Percentiles rank a stretch among this genome's conserved stretches.
Evolutionary conservation across 2,888 invertebrate genomes (phyloP).

Genomic region (Ophion ventricosus): DNA sequence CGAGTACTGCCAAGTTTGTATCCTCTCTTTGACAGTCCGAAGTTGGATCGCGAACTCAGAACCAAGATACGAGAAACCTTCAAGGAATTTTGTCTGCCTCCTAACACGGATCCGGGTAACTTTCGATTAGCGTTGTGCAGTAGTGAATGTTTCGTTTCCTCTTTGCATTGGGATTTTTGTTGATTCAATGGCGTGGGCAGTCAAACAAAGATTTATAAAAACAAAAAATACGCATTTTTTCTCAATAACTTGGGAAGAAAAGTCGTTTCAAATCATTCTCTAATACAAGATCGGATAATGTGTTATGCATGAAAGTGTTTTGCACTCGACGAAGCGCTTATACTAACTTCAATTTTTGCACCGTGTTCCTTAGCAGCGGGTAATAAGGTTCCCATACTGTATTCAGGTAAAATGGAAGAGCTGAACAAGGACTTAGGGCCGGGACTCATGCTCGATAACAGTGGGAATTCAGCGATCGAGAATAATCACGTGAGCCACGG

Average conservation of each 20-base stretch:
- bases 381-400: constrained; percentile 80
- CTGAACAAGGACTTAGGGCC: constrained; percentile 79
- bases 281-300: neutral
- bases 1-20: constrained; percentile 94
- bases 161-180: neutral
- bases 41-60: constrained; percentile 92
- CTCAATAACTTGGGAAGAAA: neutral
- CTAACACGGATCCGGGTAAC: constrained; percentile 85
- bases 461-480: constrained; percentile 77
- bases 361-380: constrained; percentile 77
- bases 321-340: constrained; percentile 71
- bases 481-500: constrained; percentile 84
- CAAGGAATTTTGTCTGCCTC: constrained; percentile 92
- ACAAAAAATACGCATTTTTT: constrained; percentile 11
- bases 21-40: constrained; percentile 94
- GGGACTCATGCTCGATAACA: constrained; percentile 77
- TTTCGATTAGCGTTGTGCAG: constrained; percentile 33
- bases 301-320: constrained; percentile 31
- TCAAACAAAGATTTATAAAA: neutral
- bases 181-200: neutral
- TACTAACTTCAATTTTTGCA: constrained; percentile 79
- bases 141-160: neutral
- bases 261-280: neutral
- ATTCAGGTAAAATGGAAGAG: constrained; percentile 83
- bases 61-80: constrained; percentile 95